Conservation (phyloP, 2,797 vertebrate species). For the Myotis findleyi region DNA sequence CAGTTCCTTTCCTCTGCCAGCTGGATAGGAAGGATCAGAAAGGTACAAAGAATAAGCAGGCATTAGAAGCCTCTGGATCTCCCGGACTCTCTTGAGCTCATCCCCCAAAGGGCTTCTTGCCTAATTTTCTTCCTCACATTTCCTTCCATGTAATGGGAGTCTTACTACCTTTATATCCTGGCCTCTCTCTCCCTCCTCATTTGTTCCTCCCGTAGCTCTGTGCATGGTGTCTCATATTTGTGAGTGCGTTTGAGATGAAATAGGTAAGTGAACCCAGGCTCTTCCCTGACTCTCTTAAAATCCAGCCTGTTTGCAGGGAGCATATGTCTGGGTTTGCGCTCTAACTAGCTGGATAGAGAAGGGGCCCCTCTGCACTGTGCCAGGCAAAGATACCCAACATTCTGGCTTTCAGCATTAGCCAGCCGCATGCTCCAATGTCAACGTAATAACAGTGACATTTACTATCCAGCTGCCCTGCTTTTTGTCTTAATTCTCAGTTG, state of each 20-base stretch:
- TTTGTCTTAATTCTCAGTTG: conserved; percentile 39
- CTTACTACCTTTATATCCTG: not conserved
- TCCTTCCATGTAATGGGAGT: not conserved
- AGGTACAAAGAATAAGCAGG: not conserved
- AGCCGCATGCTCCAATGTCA: not conserved
- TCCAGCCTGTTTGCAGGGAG: not conserved
- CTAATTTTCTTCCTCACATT: not conserved
- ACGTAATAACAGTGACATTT: not conserved
- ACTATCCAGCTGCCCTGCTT: conserved; percentile 3
- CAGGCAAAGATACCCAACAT: not conserved
- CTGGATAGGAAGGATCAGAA: not conserved
- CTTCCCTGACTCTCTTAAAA: not conserved
- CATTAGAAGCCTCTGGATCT: not conserved
- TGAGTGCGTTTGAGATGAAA: not conserved
- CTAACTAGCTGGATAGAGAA: not conserved
- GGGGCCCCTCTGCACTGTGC: not conserved
- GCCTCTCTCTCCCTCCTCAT: not conserved
- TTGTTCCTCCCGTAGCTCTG: not conserved
- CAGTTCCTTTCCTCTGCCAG: not conserved
- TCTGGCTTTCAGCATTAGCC: not conserved
- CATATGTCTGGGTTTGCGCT: accelerated
- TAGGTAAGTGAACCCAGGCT: not conserved
- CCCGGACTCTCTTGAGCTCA: not conserved
- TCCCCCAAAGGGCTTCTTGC: not conserved
- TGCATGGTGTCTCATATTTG: not conserved